Evolutionary conservation across 2,888 invertebrate species (phyloP).

Genomic region (Plagiodera versicolora): DNA sequence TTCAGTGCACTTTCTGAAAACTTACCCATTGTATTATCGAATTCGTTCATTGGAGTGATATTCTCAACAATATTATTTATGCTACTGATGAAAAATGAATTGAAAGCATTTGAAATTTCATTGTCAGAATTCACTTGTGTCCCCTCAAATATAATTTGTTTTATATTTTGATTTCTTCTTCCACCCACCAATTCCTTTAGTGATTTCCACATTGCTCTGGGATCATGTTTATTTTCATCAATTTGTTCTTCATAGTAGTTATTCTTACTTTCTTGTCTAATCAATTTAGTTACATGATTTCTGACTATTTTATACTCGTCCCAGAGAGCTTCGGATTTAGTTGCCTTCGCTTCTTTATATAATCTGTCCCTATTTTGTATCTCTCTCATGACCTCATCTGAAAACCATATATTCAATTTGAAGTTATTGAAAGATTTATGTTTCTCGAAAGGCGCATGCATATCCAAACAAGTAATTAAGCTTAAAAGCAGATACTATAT

Average conservation of each 20-base stretch:
- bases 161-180: background rate
- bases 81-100: background rate
- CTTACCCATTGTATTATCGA: too few relatives aligned
- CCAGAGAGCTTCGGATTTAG: background rate
- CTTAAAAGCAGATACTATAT: too few relatives aligned
- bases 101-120: background rate
- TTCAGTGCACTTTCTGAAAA: too few relatives aligned
- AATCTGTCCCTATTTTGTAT: background rate
- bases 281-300: background rate
- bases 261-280: background rate
- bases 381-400: background rate
- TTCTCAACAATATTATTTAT: too few relatives aligned
- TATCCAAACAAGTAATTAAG: too few relatives aligned
- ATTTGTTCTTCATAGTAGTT: background rate
- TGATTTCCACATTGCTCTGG: background rate
- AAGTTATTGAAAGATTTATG: too few relatives aligned
- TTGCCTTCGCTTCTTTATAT: constrained; percentile 1
- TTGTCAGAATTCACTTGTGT: too few relatives aligned
- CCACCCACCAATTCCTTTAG: background rate
- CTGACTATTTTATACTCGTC: background rate
- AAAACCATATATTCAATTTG: background rate
- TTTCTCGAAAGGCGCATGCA: too few relatives aligned
- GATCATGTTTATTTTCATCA: background rate
- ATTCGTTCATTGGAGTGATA: too few relatives aligned
- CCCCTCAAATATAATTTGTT: background rate